These are phyloP conservation scores for Eretmochelys imbricata DNA, from an alignment of 2,113 vertebrate genomes.

Conservation along the genomic window DNA sequence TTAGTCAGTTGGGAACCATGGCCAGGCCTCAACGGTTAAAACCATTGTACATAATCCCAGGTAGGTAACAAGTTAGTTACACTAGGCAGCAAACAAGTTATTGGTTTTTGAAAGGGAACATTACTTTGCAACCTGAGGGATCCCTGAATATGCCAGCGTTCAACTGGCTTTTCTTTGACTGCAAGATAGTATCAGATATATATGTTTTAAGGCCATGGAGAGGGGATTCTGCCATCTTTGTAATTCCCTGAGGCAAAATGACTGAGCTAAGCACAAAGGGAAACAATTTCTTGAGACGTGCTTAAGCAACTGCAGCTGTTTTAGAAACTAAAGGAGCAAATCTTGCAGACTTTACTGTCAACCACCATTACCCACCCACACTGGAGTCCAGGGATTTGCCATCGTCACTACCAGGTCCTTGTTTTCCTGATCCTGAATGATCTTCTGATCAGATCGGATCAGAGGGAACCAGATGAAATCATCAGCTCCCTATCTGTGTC, in stretches of 20 bases:
- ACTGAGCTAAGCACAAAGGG: not conserved
- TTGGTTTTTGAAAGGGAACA: not conserved
- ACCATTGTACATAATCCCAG: not conserved
- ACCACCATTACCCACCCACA: not conserved
- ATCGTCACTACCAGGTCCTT: not conserved
- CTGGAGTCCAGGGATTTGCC: not conserved
- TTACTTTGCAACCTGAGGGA: not conserved
- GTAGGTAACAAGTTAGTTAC: not conserved
- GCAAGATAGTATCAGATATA: not conserved
- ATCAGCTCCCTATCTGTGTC: not conserved
- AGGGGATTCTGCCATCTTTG: not conserved
- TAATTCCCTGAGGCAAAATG: not conserved
- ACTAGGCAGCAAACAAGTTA: not conserved
- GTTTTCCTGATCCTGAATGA: not conserved
- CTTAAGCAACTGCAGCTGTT: not conserved
- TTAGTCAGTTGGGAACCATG: not conserved
- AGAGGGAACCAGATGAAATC: not conserved
- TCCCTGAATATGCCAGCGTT: not conserved
- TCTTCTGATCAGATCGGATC: not conserved
- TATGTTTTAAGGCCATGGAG: not conserved
- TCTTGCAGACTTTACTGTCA: not conserved
- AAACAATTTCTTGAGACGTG: rapidly evolving
- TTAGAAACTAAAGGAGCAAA: not conserved
- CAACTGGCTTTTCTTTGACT: not conserved
- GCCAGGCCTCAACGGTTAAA: not conserved